These are phyloP conservation scores for Acanthosoma haemorrhoidale DNA, from an alignment of 2,888 invertebrate genomes.

Conservation along the genomic window DNA sequence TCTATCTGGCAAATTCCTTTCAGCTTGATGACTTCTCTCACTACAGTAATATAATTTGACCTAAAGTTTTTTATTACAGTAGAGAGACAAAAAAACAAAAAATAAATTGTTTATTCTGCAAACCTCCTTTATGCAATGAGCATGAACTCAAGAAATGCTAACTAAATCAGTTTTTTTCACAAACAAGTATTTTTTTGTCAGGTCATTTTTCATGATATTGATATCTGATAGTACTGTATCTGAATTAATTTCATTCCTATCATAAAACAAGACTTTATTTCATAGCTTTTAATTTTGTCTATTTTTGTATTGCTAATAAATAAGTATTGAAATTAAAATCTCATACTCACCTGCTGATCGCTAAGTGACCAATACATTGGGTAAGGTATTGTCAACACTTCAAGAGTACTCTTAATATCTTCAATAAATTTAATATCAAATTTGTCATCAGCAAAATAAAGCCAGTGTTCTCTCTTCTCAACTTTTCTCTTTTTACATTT, in stretches of 20 bases:
- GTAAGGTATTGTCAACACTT: not conserved
- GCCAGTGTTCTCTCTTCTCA: not conserved
- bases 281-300: not conserved
- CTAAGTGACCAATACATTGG: conserved; percentile 21
- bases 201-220: no score
- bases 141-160: no score
- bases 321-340: not conserved
- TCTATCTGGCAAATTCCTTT: no score
- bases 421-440: conserved; percentile 22
- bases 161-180: no score
- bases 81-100: no score
- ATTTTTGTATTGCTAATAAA: not conserved
- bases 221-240: no score
- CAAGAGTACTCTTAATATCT: not conserved
- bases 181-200: no score
- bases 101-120: no score
- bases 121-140: no score
- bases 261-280: not conserved
- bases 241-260: not conserved
- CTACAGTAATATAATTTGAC: no score
- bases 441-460: not conserved
- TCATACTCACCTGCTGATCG: conserved; percentile 24
- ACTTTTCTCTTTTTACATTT: conserved; percentile 15
- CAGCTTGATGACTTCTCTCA: no score
- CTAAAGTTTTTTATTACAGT: no score